phyloP scores from a whole-genome alignment of 2,797 vertebrate species.

The Anas georgica region DNA sequence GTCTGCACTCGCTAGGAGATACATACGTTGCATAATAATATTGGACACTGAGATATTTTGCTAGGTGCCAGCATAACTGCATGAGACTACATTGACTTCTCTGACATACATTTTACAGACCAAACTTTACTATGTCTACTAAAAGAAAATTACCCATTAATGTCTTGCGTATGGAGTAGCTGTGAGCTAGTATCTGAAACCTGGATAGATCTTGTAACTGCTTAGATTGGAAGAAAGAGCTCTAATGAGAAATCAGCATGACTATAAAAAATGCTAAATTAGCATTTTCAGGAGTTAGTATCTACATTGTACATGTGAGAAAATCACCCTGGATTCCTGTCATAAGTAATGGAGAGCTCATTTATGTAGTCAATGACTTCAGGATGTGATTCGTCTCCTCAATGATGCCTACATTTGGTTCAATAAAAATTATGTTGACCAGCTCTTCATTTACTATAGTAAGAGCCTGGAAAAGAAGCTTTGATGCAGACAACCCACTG shows the following conservation, averaged over 20 bases:
- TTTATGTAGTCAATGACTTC: slow-evolving; percentile 3
- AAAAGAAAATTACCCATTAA: neutral
- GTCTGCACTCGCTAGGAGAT: neutral
- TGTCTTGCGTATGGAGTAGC: neutral
- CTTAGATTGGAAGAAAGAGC: neutral
- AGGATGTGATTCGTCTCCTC: slow-evolving; percentile 20
- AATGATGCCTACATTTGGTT: neutral
- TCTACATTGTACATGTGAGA: neutral
- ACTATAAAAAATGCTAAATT: neutral
- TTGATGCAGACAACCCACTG: neutral
- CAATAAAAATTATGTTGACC: slow-evolving; percentile 12
- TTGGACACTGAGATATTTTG: neutral
- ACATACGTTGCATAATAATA: neutral
- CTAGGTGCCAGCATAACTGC: neutral
- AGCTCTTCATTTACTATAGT: neutral
- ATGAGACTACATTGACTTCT: neutral
- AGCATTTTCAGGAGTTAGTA: neutral
- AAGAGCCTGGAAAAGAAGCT: neutral
- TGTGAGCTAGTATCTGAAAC: neutral
- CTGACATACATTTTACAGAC: neutral
- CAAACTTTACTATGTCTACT: neutral
- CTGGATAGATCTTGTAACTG: neutral
- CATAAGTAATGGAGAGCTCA: neutral
- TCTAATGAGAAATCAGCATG: slow-evolving; percentile 21
- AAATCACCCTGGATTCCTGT: neutral